phyloP scores from a whole-genome alignment of 2,797 vertebrate species.

The Cossypha dichroa region DNA sequence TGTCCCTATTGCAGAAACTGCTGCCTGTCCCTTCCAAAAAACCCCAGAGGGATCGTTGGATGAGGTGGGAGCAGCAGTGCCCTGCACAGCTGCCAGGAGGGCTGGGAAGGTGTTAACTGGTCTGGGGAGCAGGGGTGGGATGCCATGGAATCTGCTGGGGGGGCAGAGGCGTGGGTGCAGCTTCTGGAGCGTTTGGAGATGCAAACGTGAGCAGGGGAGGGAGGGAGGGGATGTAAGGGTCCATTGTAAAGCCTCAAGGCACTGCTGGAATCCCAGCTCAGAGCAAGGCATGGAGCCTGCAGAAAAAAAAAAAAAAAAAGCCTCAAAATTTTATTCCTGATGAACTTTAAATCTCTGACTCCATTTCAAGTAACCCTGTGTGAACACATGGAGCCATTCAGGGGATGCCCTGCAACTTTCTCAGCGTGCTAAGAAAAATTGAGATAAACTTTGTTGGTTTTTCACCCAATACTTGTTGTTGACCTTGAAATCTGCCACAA shows the following conservation, averaged over 20 bases:
- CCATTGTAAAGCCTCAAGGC: background rate
- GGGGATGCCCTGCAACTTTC: background rate
- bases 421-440: rapidly evolving
- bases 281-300: rapidly evolving
- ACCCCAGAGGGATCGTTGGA: rapidly evolving
- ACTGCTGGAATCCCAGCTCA: rapidly evolving
- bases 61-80: background rate
- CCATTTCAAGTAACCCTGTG: rapidly evolving
- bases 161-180: background rate
- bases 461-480: background rate
- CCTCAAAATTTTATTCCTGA: background rate
- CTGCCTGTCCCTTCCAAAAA: rapidly evolving
- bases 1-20: background rate
- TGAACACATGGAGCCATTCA: rapidly evolving
- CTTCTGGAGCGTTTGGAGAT: background rate
- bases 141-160: background rate
- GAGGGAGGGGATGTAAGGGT: background rate
- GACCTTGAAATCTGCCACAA: background rate
- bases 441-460: rapidly evolving
- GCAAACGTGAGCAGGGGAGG: background rate
- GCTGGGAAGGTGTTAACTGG: background rate
- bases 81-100: background rate
- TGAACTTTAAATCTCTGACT: background rate
- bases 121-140: background rate
- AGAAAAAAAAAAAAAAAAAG: too few relatives aligned